Base-by-base conservation (phyloP, 2,797 vertebrate species). In the Mormyrops boulengeri region DNA sequence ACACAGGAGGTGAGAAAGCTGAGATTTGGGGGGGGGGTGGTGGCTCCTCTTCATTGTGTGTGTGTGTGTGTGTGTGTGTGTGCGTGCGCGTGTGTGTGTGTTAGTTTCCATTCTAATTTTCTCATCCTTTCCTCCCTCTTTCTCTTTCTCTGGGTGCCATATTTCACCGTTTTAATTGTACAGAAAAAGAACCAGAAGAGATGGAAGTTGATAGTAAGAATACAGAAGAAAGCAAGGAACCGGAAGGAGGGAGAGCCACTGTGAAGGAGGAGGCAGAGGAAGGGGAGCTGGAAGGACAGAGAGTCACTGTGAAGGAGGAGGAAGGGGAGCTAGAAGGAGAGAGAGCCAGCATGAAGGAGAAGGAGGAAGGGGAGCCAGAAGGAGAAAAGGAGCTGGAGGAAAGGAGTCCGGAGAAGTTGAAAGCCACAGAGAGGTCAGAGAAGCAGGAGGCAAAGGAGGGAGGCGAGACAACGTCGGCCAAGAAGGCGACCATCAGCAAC, bases 401-500 rank as follows among this genome's bases (percentile, higher is more conserved):
- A 38, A 55, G 86, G 84, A 73, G 44, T 14, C 80, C 11, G 14
- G 52, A 88, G 19, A 91, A 91, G 90, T 69, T 89, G 91, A 88
- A 93, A 90, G 90, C 26, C 0, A 91, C 92, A 89, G 93, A 94
- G 89, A 93, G 94, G 92, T 90, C 26, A 87, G 52, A 73, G 12
- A 90, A 91, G 87, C 55, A 55, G 85, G 53, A 92, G 80, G 22
- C 3, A 1, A 53, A 66, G n/a, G 19, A 53, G 87, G 60, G 73
- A 91, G 11, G 90, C 90, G 89, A 88, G 86, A 88, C 91, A 91
- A 88, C 62, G 34, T 17, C 90, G 0, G 44, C 92, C 49, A 95
- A 94, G 92, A 89, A 90, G 50, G 96, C 94, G 3, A 91, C 93
- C 1, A 95, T 98, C 93, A 97, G 94, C 95, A 97, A 94, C 93